phyloP scores from a whole-genome alignment of 2,888 invertebrate species.

The Habroteleia sp. region DNA sequence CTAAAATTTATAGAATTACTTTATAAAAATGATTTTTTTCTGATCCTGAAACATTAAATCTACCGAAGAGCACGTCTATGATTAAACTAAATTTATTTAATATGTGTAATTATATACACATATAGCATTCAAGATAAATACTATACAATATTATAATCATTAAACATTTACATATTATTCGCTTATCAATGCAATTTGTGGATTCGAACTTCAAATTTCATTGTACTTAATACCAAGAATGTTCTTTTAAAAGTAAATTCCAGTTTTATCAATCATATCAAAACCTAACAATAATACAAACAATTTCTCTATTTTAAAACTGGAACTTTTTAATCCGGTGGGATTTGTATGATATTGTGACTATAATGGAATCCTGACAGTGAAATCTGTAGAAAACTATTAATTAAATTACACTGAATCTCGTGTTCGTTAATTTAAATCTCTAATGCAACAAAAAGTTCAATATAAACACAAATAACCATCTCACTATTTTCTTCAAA shows the following conservation, averaged over 20 bases:
- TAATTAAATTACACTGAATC: too few relatives aligned
- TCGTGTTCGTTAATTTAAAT: too few relatives aligned
- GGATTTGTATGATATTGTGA: not conserved
- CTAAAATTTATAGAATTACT: too few relatives aligned
- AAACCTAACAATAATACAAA: conserved; percentile 9
- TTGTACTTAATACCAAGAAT: conserved; percentile 31
- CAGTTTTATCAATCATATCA: too few relatives aligned
- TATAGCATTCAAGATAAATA: conserved; percentile 19
- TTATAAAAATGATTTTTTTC: too few relatives aligned
- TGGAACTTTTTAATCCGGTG: not conserved
- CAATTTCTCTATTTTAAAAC: not conserved
- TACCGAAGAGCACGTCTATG: conserved; percentile 38
- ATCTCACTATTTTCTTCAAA: conserved; percentile 9
- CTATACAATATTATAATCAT: conserved; percentile 39
- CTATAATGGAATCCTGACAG: not conserved
- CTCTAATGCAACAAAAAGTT: too few relatives aligned
- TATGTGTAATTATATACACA: conserved; percentile 14
- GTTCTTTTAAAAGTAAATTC: conserved; percentile 13
- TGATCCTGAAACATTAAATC: conserved; percentile 43
- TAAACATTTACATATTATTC: conserved; percentile 49
- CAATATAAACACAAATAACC: too few relatives aligned
- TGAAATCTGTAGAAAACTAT: not conserved
- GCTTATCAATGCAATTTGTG: conserved; percentile 43
- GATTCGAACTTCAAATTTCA: conserved; percentile 59
- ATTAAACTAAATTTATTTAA: conserved; percentile 47